Conservation (phyloP, 1,140 invertebrate genomes). For the Hyphantria cunea region DNA sequence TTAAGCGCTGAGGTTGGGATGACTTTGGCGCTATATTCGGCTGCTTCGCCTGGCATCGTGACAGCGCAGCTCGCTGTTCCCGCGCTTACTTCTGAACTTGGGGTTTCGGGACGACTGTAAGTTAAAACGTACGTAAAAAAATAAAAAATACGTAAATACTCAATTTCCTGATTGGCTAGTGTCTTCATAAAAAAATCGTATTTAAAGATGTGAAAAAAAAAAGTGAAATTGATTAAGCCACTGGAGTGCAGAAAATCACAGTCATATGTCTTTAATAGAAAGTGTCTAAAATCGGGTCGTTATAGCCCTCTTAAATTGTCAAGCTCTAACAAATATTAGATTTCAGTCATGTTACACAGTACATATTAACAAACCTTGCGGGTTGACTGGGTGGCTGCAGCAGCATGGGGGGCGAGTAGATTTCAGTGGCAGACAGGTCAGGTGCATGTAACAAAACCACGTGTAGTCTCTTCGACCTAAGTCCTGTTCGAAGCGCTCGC, state of each 20-base stretch:
- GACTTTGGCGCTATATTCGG: slow-evolving; percentile 74
- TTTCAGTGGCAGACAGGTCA: slow-evolving; percentile 84
- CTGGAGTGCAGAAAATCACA: too few species aligned
- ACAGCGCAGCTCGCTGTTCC: slow-evolving; percentile 70
- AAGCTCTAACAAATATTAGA: too few species aligned
- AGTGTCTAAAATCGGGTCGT: too few species aligned
- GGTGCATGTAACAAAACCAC: slow-evolving; percentile 90
- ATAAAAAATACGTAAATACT: not conserved
- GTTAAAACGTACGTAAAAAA: not conserved
- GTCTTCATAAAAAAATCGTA: too few species aligned
- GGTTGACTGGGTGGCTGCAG: slow-evolving; percentile 65
- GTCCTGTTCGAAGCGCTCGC: slow-evolving; percentile 85
- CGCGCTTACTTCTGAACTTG: slow-evolving; percentile 66
- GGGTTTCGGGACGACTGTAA: slow-evolving; percentile 74
- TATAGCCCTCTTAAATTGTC: too few species aligned
- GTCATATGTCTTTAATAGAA: too few species aligned
- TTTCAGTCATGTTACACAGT: too few species aligned
- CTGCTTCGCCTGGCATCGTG: slow-evolving; percentile 77
- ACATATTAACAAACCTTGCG: slow-evolving; percentile 41
- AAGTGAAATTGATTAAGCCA: too few species aligned
- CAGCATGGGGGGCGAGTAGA: slow-evolving; percentile 67
- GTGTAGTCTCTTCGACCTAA: slow-evolving; percentile 86
- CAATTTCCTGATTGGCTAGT: not conserved
- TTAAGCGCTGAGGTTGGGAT: slow-evolving; percentile 72
- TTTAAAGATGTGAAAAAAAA: too few species aligned